Evolutionary conservation across 2,797 vertebrate species (phyloP).

Genomic region (Onychomys leucogaster): DNA sequence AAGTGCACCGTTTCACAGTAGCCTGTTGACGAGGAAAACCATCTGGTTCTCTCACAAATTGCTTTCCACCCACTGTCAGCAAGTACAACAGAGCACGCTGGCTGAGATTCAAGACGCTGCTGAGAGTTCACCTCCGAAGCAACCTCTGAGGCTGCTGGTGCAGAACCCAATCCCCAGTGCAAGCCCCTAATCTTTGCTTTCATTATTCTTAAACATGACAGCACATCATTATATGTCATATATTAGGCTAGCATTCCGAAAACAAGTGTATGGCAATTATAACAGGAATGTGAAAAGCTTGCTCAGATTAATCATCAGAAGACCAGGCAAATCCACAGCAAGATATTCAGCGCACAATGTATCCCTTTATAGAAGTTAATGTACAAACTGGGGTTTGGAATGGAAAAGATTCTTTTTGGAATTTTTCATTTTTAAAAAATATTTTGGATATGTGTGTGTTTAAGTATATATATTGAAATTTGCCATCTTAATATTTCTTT

Average conservation of each 20-base stretch:
- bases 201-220: not conserved
- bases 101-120: not conserved
- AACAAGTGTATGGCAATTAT: not conserved
- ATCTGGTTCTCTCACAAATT: conserved; percentile 47
- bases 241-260: not conserved
- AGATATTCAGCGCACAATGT: conserved; percentile 3
- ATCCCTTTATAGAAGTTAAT: not conserved
- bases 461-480: not conserved
- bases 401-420: not conserved
- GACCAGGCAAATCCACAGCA: not conserved
- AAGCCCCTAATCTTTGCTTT: not conserved
- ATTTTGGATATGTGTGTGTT: no score
- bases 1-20: not conserved
- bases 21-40: conserved; percentile 12
- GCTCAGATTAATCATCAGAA: conserved; percentile 22
- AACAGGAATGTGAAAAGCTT: not conserved
- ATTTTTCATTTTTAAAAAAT: not conserved
- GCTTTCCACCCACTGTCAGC: not conserved
- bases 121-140: not conserved
- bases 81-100: not conserved
- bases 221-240: conserved; percentile 28
- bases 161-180: not conserved
- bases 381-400: not conserved
- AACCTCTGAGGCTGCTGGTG: not conserved
- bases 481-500: not conserved